Conservation (phyloP, 2,113 vertebrate species). For the Aspidoscelis tigris region DNA sequence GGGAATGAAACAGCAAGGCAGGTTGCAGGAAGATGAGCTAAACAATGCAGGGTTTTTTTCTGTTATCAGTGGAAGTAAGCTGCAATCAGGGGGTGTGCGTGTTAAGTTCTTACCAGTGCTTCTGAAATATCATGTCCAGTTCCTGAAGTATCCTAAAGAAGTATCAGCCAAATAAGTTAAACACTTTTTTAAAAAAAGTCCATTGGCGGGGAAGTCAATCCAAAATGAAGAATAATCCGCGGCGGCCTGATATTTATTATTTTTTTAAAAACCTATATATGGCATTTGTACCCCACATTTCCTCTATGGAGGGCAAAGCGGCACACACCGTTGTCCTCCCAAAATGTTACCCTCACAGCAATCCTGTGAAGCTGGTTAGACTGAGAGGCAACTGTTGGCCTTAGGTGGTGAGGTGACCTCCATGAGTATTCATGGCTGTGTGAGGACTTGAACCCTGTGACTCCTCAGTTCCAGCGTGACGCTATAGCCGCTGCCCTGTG, state of each 20-base stretch:
- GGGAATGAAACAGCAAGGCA: constrained; percentile 73
- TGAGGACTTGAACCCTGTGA: too few species aligned
- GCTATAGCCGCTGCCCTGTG: too few species aligned
- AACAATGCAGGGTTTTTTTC: constrained; percentile 56
- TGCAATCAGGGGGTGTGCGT: constrained; percentile 62
- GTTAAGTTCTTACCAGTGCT: constrained; percentile 77
- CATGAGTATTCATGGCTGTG: too few species aligned
- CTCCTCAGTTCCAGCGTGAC: too few species aligned
- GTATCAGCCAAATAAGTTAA: constrained; percentile 67
- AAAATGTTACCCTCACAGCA: too few species aligned
- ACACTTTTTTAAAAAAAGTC: constrained; percentile 52
- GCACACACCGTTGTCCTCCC: too few species aligned
- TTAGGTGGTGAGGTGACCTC: too few species aligned
- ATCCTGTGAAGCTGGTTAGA: too few species aligned
- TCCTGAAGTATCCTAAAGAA: constrained; percentile 80
- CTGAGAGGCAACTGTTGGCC: too few species aligned
- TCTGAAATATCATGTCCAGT: constrained; percentile 75
- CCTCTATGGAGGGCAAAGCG: too few species aligned
- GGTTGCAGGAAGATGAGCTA: constrained; percentile 70
- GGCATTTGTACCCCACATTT: too few species aligned
- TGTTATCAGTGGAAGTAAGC: constrained; percentile 70
- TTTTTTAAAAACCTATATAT: too few species aligned
- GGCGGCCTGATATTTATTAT: constrained; percentile 74
- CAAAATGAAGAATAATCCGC: constrained; percentile 84
- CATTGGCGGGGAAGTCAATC: constrained; percentile 83